phyloP scores from a whole-genome alignment of 2,888 invertebrate genomes.

The Encarsia formosa region DNA sequence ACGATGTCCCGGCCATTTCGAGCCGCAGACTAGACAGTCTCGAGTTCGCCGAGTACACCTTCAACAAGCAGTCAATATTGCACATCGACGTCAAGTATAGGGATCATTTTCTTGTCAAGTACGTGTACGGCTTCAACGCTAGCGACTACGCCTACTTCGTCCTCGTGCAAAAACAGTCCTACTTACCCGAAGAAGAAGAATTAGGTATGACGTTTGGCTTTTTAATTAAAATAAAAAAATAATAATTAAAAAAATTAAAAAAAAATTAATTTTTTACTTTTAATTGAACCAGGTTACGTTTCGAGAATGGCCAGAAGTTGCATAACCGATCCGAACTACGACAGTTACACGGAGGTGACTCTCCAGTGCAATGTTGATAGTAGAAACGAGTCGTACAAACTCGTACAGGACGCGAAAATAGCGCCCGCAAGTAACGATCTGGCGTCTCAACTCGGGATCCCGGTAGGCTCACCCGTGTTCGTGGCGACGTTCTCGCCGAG shows the following conservation, averaged over 20 bases:
- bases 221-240: too few relatives aligned
- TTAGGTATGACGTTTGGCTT: slow-evolving; percentile 55
- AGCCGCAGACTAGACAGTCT: slow-evolving; percentile 78
- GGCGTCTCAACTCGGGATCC: slow-evolving; percentile 76
- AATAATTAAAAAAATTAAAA: too few relatives aligned
- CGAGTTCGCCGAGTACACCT: slow-evolving; percentile 76
- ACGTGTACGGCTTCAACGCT: slow-evolving; percentile 93
- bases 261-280: background rate
- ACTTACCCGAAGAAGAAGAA: slow-evolving; percentile 83
- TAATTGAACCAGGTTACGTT: slow-evolving; percentile 57
- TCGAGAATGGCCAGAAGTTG: slow-evolving; percentile 89
- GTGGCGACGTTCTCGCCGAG: slow-evolving; percentile 89
- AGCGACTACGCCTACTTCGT: slow-evolving; percentile 95
- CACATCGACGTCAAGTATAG: slow-evolving; percentile 90
- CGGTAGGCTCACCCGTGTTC: slow-evolving; percentile 75
- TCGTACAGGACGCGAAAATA: slow-evolving; percentile 89
- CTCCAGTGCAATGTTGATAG: slow-evolving; percentile 75
- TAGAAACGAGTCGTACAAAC: slow-evolving; percentile 67
- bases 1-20: slow-evolving; percentile 88
- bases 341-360: slow-evolving; percentile 95
- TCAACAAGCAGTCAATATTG: slow-evolving; percentile 79
- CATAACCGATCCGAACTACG: slow-evolving; percentile 90
- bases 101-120: slow-evolving; percentile 93
- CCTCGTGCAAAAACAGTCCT: slow-evolving; percentile 89
- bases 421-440: slow-evolving; percentile 79